Base-by-base conservation (phyloP, 2,888 invertebrate genomes). In the Protula sp. region DNA sequence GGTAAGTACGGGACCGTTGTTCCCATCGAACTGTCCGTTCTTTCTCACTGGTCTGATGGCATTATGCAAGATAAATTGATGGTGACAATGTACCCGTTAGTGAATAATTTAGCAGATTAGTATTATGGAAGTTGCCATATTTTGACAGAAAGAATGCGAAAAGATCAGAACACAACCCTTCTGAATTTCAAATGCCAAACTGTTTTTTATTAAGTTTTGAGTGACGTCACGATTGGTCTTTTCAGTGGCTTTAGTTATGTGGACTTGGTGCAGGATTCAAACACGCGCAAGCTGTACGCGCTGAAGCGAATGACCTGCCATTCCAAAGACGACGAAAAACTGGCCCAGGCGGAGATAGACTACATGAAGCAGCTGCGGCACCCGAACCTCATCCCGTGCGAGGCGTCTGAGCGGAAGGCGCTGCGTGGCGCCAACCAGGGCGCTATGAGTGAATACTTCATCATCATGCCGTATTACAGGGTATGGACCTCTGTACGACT, bases 251-350 rank as follows among this genome's bases (percentile, higher is more conserved):
- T 91, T 77, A 91, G 91, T 74, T 86, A 87, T 54, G 89, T 92
- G 55, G 88, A 88, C 73, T 82, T 92, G 67, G 87, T 88, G 0
- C 89, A 90, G 79, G 88, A 89, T 60, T 75, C 82, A 1, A 69
- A 84, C 31, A 87, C 86, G 2, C 86, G 85, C 69, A 87, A 86
- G 66, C 82, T 85, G 65, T 90, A 86, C 82, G 92, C 91, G 3
- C 81, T 91, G 51, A 92, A 92, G 82, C 85, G 89, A 71, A 89
- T 91, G 60, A 85, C 86, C n/a, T 91, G 90, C 73, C 91, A 91
- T 79, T 87, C 88, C 63, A 83, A 86, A 60, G 88, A 88, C 67
- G 91, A 92, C 77, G 89, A 90, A 75, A 63, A 74, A 78, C 84
- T 74, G 63, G 90, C 89, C 0, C 75, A 87, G 72, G 85, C 85